Evolutionary conservation across 2,797 vertebrate genomes (phyloP).

Genomic region (Sebastes matsubarae): DNA sequence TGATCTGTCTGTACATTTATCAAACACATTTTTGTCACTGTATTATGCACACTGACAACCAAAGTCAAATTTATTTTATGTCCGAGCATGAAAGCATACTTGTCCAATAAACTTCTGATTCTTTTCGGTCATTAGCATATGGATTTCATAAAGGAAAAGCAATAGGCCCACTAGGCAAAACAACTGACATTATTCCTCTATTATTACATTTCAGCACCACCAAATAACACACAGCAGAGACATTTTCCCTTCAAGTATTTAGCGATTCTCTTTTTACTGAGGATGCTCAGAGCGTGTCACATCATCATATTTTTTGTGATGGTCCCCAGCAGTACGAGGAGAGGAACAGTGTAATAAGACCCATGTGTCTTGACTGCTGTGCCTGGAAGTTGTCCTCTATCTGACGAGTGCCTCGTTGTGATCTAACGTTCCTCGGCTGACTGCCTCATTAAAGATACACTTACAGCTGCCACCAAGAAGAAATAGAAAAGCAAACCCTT

Average conservation of each 20-base stretch:
- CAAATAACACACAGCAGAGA: background rate
- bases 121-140: background rate
- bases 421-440: constrained; percentile 37
- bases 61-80: background rate
- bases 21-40: background rate
- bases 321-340: constrained; percentile 5
- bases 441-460: constrained; percentile 59
- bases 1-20: background rate
- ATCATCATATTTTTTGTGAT: constrained; percentile 30
- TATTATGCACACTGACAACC: background rate
- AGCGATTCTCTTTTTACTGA: constrained; percentile 31
- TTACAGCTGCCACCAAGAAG: constrained; percentile 28
- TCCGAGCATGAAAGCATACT: background rate
- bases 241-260: constrained; percentile 5
- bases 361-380: constrained; percentile 36
- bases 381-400: constrained; percentile 47
- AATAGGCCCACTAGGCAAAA: background rate
- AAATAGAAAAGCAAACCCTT: background rate
- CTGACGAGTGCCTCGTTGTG: constrained; percentile 30
- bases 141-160: background rate
- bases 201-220: constrained; percentile 6
- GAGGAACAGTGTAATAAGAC: constrained; percentile 35
- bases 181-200: background rate
- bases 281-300: constrained; percentile 9
- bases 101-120: background rate